These are phyloP conservation scores for Notodonta ziczac DNA, from an alignment of 2,888 invertebrate genomes.

Conservation along the genomic window DNA sequence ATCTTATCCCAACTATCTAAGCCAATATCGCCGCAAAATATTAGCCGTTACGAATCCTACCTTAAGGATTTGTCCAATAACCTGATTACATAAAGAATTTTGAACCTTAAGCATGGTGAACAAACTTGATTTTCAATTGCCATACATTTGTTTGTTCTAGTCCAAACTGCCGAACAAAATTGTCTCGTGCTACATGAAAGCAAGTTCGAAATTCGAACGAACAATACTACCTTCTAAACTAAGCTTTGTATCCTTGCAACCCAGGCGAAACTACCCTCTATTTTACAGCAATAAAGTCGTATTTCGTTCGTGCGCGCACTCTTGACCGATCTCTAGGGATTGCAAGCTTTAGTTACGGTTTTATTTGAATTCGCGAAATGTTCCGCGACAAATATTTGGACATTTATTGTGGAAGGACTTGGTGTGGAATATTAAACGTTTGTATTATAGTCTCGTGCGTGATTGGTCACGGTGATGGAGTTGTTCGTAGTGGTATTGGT, in stretches of 20 bases:
- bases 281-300: constrained; percentile 26
- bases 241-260: constrained; percentile 1
- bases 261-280: constrained; percentile 21
- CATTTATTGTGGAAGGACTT: constrained; percentile 73
- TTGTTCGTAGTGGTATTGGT: not conserved
- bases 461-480: constrained; percentile 67
- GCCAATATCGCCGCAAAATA: constrained; percentile 81
- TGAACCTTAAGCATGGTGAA: constrained; percentile 15
- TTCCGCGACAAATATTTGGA: constrained; percentile 82
- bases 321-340: constrained; percentile 79
- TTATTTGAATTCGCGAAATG: constrained; percentile 80
- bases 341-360: constrained; percentile 77
- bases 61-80: constrained; percentile 62
- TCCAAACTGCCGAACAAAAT: constrained; percentile 35
- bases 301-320: constrained; percentile 25
- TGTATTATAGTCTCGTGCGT: constrained; percentile 62
- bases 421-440: constrained; percentile 79
- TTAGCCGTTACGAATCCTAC: constrained; percentile 78
- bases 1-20: constrained; percentile 74
- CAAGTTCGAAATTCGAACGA: constrained; percentile 39
- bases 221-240: constrained; percentile 19
- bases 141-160: constrained; percentile 11
- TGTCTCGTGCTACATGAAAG: constrained; percentile 34
- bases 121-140: constrained; percentile 8
- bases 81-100: constrained; percentile 26